Conservation (phyloP, 2,888 invertebrate genomes). For the Caenorhabditis sp. region DNA sequence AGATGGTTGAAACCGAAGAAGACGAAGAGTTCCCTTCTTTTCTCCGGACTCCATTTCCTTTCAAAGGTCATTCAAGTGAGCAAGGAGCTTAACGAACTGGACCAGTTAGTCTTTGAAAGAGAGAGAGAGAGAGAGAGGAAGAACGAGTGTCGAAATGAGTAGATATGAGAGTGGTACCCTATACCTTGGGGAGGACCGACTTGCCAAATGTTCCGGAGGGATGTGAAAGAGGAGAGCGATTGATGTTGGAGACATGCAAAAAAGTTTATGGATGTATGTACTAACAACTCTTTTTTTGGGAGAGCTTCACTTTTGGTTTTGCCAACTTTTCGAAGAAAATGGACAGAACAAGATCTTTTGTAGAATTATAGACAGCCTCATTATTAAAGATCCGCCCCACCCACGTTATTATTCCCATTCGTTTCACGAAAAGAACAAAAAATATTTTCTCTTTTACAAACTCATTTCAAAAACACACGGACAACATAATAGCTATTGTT, state of each 20-base stretch:
- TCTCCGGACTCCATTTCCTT: not conserved
- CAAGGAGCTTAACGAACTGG: slow-evolving; percentile 44
- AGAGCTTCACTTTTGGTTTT: not conserved
- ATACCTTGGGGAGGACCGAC: slow-evolving; percentile 21
- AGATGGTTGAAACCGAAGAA: not conserved
- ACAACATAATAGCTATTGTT: too few species aligned
- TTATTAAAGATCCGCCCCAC: too few species aligned
- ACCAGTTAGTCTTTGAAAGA: slow-evolving; percentile 2
- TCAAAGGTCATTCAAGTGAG: slow-evolving; percentile 47
- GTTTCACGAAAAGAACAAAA: too few species aligned
- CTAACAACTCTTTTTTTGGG: slow-evolving; percentile 10
- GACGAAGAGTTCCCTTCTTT: slow-evolving; percentile 14
- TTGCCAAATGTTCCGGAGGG: not conserved
- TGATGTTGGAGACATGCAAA: slow-evolving; percentile 33
- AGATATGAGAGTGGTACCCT: slow-evolving; percentile 14
- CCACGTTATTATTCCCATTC: too few species aligned
- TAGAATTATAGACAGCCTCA: too few species aligned
- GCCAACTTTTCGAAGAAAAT: not conserved
- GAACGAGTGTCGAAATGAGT: slow-evolving; percentile 26
- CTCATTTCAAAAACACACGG: too few species aligned
- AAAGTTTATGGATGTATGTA: slow-evolving; percentile 23
- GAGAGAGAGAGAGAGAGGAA: not conserved
- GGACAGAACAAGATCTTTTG: too few species aligned
- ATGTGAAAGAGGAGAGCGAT: slow-evolving; percentile 5
- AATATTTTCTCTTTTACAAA: too few species aligned